Conservation (phyloP, 2,113 vertebrate species). For the Eudyptes chrysolophus region DNA sequence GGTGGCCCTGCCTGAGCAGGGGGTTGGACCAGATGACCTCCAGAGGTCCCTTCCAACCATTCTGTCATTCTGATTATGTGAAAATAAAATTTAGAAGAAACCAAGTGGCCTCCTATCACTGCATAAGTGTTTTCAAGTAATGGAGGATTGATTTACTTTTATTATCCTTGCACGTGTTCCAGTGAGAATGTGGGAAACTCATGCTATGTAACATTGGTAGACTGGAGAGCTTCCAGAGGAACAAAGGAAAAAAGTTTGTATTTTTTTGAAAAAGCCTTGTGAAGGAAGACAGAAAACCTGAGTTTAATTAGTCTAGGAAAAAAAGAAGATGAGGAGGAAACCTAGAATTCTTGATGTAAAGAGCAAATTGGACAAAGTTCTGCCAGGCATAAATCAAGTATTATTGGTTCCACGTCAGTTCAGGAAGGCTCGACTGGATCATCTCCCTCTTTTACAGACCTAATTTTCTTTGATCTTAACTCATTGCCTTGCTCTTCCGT, state of each 20-base stretch:
- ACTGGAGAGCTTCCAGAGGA: background rate
- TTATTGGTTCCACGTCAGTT: background rate
- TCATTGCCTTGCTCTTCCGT: background rate
- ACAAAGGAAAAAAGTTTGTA: background rate
- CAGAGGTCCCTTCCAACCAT: background rate
- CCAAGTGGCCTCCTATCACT: background rate
- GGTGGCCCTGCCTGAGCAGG: background rate
- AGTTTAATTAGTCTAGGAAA: background rate
- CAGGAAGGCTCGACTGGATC: background rate
- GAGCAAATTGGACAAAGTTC: background rate
- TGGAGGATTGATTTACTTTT: background rate
- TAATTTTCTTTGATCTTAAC: background rate
- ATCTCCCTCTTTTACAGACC: background rate
- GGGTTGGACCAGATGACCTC: background rate
- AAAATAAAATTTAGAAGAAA: background rate
- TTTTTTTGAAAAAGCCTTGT: background rate
- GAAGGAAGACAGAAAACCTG: background rate
- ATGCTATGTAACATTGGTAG: background rate
- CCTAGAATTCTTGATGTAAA: background rate
- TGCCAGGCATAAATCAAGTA: background rate
- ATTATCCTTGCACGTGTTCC: background rate
- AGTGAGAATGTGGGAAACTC: background rate
- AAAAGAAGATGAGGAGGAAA: background rate
- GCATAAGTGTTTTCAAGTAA: background rate
- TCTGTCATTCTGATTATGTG: background rate